A percentile compares a stretch with the other conserved stretches of the same genome.
Conservation (phyloP, 2,888 invertebrate species). For the Spodoptera littoralis region DNA sequence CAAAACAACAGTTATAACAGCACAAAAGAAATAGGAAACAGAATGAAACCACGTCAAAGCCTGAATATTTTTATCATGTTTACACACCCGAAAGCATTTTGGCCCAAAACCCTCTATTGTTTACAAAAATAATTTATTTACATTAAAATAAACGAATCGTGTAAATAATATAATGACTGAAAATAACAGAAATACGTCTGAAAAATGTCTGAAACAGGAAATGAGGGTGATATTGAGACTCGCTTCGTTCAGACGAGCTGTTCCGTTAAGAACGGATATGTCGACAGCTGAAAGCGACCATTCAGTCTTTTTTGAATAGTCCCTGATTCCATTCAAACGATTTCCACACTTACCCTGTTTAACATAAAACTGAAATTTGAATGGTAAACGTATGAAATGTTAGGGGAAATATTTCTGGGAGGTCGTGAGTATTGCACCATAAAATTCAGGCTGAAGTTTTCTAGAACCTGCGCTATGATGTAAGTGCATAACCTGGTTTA, state of each 20-base stretch:
- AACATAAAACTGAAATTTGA: conserved; percentile 23
- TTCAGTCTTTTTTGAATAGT: conserved; percentile 50
- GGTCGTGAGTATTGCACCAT: conserved; percentile 32
- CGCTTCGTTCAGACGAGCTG: conserved; percentile 52
- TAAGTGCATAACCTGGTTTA: conserved; percentile 12
- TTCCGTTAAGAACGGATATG: conserved; percentile 62
- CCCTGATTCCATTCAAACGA: conserved; percentile 17
- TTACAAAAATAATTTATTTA: conserved; percentile 51
- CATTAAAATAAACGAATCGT: conserved; percentile 42
- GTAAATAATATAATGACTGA: conserved; percentile 45
- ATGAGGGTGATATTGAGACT: conserved; percentile 67
- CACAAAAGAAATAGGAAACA: conserved; percentile 1
- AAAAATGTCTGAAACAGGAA: conserved; percentile 58
- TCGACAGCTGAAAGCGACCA: conserved; percentile 60
- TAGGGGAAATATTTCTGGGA: conserved; percentile 23
- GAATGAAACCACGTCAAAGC: conserved; percentile 14
- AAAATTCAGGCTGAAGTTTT: conserved; percentile 40
- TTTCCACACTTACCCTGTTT: conserved; percentile 18
- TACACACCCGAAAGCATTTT: conserved; percentile 30
- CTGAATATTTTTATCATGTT: conserved; percentile 34
- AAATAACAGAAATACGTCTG: conserved; percentile 43
- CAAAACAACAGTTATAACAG: conserved; percentile 3
- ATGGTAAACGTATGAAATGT: conserved; percentile 10
- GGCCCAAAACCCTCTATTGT: conserved; percentile 32
- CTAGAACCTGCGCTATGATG: conserved; percentile 14